Base-by-base conservation (phyloP, 2,113 vertebrate species). In the Promerops cafer region DNA sequence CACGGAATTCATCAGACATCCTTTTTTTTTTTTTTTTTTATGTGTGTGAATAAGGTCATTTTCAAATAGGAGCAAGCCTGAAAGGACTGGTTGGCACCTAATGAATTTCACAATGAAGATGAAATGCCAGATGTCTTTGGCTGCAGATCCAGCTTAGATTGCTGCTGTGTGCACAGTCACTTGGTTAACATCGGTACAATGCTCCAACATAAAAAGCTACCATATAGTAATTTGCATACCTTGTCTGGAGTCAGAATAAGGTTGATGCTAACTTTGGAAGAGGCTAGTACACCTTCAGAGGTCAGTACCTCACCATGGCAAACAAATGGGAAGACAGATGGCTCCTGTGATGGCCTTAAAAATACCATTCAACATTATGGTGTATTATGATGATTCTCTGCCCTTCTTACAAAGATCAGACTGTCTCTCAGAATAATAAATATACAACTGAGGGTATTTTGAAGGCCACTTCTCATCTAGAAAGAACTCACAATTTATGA, bases 271-370 rank as follows among this genome's bases (percentile, higher is more conserved):
- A 90, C 45, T 92, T 90, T 83, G 52, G 74, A 92, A 59, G 11
- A 80, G n/a, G 23, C 6, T 72, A 31, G 35, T 70, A 88, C 78
- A 94, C 88, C 81, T 95, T 96, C 88, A 96, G 88, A 93, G 95
- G 83, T 96, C 94, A 93, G 18, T 94, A 94, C 85, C 68, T 96
- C 3, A 0, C 31, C 63, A 60, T 21, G 74, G 30, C 39, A 84
- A 95, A 83, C 92, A 97, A 97, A 97, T 92, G 90, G 94, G 50
- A 26, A 86, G 85, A 80, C 96, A 96, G 96, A 96, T 96, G 96
- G 96, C 75, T 93, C 26, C 54, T 74, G 40, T 45, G 79, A 77
- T 66, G 39, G 86, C 23, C 56, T 93, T 92, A 65, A 72, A 93
- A 80, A 83, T 39, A 86, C 21, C 56, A 26, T 76, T 83, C 94